Evolutionary conservation across 2,888 invertebrate species (phyloP).

Genomic region (Drosophila neotestacea): DNA sequence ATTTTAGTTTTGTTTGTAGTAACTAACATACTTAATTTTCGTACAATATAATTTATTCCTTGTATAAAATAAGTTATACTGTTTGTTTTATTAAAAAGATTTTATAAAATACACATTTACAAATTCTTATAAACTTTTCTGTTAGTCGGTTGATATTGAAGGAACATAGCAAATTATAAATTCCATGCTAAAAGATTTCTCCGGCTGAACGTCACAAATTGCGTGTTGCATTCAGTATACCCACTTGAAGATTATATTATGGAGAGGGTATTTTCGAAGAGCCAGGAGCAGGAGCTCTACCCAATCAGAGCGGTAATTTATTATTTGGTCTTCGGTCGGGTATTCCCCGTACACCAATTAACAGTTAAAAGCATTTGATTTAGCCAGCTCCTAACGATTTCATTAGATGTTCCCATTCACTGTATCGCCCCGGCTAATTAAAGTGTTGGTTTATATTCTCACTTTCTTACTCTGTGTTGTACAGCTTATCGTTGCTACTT

Average conservation of each 20-base stretch:
- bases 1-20: no score
- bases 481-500: slow-evolving; percentile 59
- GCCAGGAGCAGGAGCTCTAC: background rate
- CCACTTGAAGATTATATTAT: background rate
- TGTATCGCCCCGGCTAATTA: slow-evolving; percentile 60
- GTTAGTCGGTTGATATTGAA: no score
- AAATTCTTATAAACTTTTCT: no score
- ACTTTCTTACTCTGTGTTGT: slow-evolving; percentile 24
- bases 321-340: slow-evolving; percentile 46
- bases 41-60: no score
- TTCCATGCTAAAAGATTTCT: no score
- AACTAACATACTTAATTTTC: no score
- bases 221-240: background rate
- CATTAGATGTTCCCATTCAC: slow-evolving; percentile 58
- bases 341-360: slow-evolving; percentile 74
- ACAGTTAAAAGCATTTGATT: slow-evolving; percentile 76
- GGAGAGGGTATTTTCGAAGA: background rate
- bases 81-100: no score
- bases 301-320: slow-evolving; percentile 70
- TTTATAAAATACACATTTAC: no score
- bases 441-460: slow-evolving; percentile 52
- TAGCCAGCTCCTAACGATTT: slow-evolving; percentile 64
- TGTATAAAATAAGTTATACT: no score
- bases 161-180: no score
- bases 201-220: background rate